Conservation (phyloP, 2,113 vertebrate genomes). For the Pyrgilauda ruficollis region DNA sequence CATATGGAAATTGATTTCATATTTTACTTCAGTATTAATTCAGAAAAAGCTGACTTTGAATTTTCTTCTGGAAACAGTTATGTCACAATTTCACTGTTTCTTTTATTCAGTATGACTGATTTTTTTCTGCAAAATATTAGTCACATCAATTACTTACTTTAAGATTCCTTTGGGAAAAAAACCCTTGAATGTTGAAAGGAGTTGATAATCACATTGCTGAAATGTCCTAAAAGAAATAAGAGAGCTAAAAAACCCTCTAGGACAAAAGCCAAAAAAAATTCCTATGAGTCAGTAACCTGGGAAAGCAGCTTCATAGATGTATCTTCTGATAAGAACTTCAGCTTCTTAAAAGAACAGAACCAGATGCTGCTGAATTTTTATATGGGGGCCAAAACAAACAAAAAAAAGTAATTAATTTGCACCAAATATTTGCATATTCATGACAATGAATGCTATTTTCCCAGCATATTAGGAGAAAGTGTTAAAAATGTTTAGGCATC, state of each 20-base stretch:
- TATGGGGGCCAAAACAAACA: background rate
- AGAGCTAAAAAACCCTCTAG: background rate
- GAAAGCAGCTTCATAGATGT: background rate
- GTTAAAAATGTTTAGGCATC: background rate
- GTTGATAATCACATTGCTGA: background rate
- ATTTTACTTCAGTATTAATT: slow-evolving; percentile 23
- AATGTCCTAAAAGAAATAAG: background rate
- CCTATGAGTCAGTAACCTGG: background rate
- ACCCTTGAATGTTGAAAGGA: background rate
- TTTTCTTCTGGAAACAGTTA: background rate
- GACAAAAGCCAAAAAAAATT: background rate
- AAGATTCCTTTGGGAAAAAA: background rate
- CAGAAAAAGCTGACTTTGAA: slow-evolving; percentile 42
- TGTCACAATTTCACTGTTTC: background rate
- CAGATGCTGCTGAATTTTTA: background rate
- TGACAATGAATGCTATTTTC: background rate
- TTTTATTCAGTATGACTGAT: background rate
- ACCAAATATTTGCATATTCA: background rate
- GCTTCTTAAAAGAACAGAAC: background rate
- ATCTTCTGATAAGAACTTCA: background rate
- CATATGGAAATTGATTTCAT: background rate
- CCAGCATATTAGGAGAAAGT: background rate
- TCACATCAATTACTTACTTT: background rate
- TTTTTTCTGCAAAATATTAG: background rate
- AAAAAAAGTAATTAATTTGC: background rate